Percentiles rank a stretch among this genome's conserved stretches.
Evolutionary conservation across 1,140 invertebrate species (phyloP).

Genomic region (Trichonephila inaurata): DNA sequence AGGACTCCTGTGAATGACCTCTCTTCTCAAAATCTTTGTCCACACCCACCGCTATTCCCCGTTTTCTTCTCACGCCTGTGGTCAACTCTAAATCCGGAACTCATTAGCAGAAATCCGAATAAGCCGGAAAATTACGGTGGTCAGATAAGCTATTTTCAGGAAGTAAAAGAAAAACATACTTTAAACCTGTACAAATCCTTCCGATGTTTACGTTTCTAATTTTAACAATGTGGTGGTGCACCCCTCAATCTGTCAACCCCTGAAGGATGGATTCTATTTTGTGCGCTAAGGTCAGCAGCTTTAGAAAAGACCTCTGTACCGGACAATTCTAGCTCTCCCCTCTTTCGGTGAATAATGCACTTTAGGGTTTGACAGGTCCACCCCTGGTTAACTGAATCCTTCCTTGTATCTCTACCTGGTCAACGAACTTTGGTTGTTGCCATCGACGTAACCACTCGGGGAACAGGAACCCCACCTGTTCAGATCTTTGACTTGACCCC

Average conservation of each 20-base stretch:
- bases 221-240: background rate
- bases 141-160: background rate
- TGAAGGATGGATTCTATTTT: background rate
- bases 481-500: background rate
- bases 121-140: background rate
- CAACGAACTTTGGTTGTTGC: background rate
- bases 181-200: background rate
- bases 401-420: background rate
- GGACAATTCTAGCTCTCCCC: background rate
- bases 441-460: background rate
- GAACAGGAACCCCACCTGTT: background rate
- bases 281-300: background rate
- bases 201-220: constrained; percentile 25
- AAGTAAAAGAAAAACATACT: background rate
- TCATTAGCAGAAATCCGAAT: background rate
- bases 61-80: background rate
- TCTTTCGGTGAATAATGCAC: background rate
- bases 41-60: background rate
- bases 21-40: background rate
- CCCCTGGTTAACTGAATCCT: background rate
- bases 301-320: background rate
- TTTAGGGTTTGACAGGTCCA: background rate
- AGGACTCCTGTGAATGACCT: background rate
- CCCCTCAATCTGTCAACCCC: constrained; percentile 4
- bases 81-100: constrained; percentile 5